These are phyloP conservation scores for Hemicentrotus pulcherrimus DNA, from an alignment of 35 echinoderm and acorn worm species.

Conservation along the genomic window DNA sequence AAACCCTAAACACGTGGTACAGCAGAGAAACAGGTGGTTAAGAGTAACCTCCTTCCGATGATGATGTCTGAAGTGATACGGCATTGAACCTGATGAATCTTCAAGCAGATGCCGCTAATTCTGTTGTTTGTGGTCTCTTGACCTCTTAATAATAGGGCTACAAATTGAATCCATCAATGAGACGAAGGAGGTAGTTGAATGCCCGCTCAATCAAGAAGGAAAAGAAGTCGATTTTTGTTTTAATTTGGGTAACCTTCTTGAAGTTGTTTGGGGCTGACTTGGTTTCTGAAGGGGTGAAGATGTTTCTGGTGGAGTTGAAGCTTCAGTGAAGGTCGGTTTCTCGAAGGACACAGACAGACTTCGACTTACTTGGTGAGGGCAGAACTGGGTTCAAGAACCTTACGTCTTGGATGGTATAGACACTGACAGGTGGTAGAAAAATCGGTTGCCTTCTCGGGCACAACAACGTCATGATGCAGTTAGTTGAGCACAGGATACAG, in stretches of 20 bases:
- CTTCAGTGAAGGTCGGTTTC: neutral
- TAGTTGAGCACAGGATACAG: neutral
- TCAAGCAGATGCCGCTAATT: constrained; percentile 16
- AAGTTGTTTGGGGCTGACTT: neutral
- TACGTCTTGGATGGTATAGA: neutral
- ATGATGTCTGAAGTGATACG: neutral
- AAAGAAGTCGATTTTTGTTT: neutral
- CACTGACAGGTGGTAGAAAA: neutral
- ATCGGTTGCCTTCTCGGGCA: neutral
- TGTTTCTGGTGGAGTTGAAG: neutral
- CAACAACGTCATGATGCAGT: neutral
- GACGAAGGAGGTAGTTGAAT: neutral
- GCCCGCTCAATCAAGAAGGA: neutral
- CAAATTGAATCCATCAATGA: neutral
- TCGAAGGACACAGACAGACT: neutral
- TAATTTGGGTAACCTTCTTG: neutral
- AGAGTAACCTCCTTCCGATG: neutral
- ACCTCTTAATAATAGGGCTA: neutral
- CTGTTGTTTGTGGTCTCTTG: constrained; percentile 5
- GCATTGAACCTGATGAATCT: neutral
- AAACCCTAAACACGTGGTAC: neutral
- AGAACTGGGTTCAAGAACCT: neutral
- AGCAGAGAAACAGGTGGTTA: neutral
- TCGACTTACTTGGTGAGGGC: neutral
- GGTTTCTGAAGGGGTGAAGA: neutral